phyloP scores from a whole-genome alignment of 2,113 vertebrate species.

The Notiomystis cincta region DNA sequence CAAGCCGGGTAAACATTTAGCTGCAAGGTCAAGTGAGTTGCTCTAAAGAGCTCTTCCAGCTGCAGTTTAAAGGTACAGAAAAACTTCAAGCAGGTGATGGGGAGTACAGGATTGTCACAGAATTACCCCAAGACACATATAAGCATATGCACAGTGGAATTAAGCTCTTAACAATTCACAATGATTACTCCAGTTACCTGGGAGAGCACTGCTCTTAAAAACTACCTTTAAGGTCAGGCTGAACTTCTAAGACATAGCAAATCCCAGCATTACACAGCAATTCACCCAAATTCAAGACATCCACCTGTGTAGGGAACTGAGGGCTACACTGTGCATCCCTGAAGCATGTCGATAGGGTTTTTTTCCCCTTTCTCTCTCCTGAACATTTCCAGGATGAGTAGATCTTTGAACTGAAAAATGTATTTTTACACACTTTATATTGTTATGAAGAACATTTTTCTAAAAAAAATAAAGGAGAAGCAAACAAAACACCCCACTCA shows the following conservation, averaged over 20 bases:
- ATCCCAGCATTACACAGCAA: neutral
- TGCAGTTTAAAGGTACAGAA: too few relatives aligned
- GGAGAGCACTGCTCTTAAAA: neutral
- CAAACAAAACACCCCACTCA: neutral
- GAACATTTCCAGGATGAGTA: neutral
- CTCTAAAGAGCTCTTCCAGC: too few relatives aligned
- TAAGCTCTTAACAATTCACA: neutral
- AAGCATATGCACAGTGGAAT: neutral
- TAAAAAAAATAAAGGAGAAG: neutral
- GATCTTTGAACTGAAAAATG: neutral
- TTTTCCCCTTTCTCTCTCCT: neutral
- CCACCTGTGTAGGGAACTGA: rapidly evolving
- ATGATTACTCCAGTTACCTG: neutral
- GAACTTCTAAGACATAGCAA: neutral
- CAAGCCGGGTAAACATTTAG: too few relatives aligned
- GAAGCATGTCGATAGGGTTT: neutral
- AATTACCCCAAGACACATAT: too few relatives aligned
- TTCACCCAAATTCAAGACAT: neutral
- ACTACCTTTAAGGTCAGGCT: neutral
- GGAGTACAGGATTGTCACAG: too few relatives aligned
- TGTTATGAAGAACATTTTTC: neutral
- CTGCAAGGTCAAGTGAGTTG: too few relatives aligned
- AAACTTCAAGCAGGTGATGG: too few relatives aligned
- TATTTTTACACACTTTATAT: neutral
- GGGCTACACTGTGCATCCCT: neutral